Base-by-base conservation (phyloP, 2,888 invertebrate genomes). In the Meiosimyza platycephala region DNA sequence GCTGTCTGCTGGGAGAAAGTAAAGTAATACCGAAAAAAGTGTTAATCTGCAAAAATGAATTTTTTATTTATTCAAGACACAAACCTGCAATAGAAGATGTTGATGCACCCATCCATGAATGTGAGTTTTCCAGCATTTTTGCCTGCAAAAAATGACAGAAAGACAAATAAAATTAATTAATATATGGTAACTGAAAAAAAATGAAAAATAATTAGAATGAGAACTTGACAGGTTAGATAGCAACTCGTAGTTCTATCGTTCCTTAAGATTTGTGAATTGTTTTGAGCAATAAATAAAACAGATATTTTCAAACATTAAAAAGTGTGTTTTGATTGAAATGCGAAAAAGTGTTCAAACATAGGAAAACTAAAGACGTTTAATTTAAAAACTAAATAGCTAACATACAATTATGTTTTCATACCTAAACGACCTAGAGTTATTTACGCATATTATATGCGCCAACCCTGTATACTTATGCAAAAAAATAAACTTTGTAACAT, bases 121-220 rank as follows among this genome's bases (percentile, higher is more conserved):
- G 95, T 79, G 95, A 95, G 80, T 94, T 95, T 88, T 96, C 96
- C 89, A 96, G 90, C 89, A 96, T 91, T 90, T 96, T 95, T 83
- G 96, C 96, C 96, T 96, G 93, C 78, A 92, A 92, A 86, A 40
- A n/a, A 54, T n/a, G 57, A 50, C 11, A 50, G 48, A 70, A 62
- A 70, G 22, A 22, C 22, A 22, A 1, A 2, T 22, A 22, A 22
- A 22, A 22, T 22, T n/a, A n/a, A n/a, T n/a, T n/a, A n/a, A n/a
- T n/a, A n/a, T n/a, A n/a, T n/a, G n/a, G n/a, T n/a, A n/a, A n/a
- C n/a, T n/a, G n/a, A n/a, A n/a, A n/a, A n/a, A n/a, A 33, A 22
- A 51, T 50, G 54, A 28, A 4, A 33, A 12, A 66, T 11, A 28
- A 54, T 2, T 13, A 22, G n/a, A 57, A 47, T 16, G 2, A 60